phyloP scores from a whole-genome alignment of 2,113 vertebrate genomes.

The Neodontobutis hainanensis region DNA sequence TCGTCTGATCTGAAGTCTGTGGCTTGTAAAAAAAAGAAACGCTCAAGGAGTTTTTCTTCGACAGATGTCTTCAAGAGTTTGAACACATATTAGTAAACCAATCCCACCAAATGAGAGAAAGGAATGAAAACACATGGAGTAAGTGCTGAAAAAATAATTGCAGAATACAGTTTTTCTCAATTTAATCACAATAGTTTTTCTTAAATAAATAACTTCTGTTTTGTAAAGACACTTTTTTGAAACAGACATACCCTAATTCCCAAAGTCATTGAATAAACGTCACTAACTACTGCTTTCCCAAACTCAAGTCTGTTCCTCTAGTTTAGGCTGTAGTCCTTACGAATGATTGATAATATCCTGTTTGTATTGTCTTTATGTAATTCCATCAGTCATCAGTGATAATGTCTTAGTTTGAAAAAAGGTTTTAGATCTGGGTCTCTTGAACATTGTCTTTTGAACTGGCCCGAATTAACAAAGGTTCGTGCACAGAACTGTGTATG shows the following conservation, averaged over 20 bases:
- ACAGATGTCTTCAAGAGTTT: constrained; percentile 60
- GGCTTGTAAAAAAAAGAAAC: constrained; percentile 32
- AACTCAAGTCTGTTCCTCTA: constrained; percentile 72
- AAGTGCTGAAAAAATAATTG: constrained; percentile 88
- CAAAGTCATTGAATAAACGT: constrained; percentile 91
- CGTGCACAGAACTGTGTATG: constrained; percentile 99
- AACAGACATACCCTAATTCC: constrained; percentile 97
- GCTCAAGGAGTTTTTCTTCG: constrained; percentile 35
- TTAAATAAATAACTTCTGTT: constrained; percentile 99
- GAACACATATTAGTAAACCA: constrained; percentile 76
- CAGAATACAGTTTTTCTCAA: constrained; percentile 93
- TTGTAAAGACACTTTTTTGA: constrained; percentile 99
- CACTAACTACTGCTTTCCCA: constrained; percentile 72
- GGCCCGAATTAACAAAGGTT: constrained; percentile 99
- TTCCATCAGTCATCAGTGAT: constrained; percentile 50
- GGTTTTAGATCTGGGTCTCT: constrained; percentile 96
- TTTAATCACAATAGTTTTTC: constrained; percentile 97
- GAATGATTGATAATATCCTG: constrained; percentile 46
- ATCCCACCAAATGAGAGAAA: constrained; percentile 47
- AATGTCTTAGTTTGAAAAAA: constrained; percentile 65
- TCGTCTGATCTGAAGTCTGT: constrained; percentile 39
- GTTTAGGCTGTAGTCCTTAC: constrained; percentile 61
- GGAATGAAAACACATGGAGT: constrained; percentile 69
- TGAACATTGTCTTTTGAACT: constrained; percentile 99
- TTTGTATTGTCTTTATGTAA: constrained; percentile 62